These are phyloP conservation scores for Gobio occitaniae DNA, from an alignment of 2,797 vertebrate genomes.

Conservation along the genomic window DNA sequence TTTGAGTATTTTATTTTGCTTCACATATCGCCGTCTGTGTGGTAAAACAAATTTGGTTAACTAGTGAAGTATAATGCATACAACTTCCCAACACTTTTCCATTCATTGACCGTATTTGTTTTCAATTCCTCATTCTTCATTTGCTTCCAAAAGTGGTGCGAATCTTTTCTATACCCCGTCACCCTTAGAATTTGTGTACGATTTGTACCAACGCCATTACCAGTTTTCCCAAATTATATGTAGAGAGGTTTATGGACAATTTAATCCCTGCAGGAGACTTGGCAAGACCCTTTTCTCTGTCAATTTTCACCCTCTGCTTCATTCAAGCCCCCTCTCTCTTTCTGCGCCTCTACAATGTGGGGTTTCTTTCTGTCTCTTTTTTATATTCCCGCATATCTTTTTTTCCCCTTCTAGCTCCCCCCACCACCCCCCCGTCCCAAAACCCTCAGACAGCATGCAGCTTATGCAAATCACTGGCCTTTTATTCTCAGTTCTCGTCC, in stretches of 20 bases:
- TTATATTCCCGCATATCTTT: conserved; percentile 81
- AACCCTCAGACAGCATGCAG: conserved; percentile 82
- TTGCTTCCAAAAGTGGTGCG: conserved; percentile 66
- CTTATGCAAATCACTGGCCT: conserved; percentile 88
- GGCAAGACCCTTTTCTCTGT: conserved; percentile 80
- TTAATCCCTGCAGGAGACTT: conserved; percentile 86
- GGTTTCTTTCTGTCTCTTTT: conserved; percentile 70
- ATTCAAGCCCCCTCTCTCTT: conserved; percentile 73
- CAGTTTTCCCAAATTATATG: conserved; percentile 82
- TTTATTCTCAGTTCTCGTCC: conserved; percentile 79
- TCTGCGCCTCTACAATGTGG: conserved; percentile 75
- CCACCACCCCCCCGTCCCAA: conserved; percentile 56
- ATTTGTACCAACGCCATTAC: conserved; percentile 79
- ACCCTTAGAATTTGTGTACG: conserved; percentile 64
- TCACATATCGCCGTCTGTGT: not conserved
- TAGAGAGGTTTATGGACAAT: conserved; percentile 87
- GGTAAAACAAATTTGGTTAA: conserved; percentile 17
- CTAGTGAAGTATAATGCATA: not conserved
- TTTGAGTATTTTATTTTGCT: conserved; percentile 16
- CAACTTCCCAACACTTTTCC: not conserved
- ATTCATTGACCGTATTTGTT: conserved; percentile 42
- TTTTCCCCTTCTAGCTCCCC: conserved; percentile 57
- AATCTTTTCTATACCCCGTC: conserved; percentile 57
- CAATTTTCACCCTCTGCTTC: conserved; percentile 75
- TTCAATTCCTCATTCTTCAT: conserved; percentile 64